Evolutionary conservation across 2,888 invertebrate genomes (phyloP).

Genomic region (Lasioglossum calceatum): DNA sequence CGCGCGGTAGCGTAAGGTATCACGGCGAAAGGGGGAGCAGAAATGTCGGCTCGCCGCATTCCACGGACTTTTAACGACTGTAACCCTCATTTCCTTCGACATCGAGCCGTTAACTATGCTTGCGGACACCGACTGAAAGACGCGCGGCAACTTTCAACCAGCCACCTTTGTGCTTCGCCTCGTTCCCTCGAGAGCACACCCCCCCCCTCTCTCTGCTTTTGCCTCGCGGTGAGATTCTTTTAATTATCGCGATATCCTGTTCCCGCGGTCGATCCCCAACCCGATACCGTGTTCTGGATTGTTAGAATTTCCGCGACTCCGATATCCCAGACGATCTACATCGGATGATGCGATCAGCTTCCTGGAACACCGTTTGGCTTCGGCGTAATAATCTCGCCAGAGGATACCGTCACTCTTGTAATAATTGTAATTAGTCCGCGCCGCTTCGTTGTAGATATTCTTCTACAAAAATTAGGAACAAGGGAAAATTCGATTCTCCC

Average conservation of each 20-base stretch:
- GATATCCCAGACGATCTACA: constrained; percentile 14
- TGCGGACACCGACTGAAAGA: constrained; percentile 10
- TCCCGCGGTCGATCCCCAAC: constrained; percentile 22
- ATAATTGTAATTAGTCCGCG: not conserved
- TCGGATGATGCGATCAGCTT: not conserved
- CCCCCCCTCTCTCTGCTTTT: not conserved
- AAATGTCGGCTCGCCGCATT: constrained; percentile 69
- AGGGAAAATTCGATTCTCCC: not conserved
- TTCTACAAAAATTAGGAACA: not conserved
- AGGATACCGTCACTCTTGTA: not conserved
- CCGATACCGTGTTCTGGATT: constrained; percentile 24
- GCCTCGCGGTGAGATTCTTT: constrained; percentile 12
- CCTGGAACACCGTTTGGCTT: not conserved
- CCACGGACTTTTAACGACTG: constrained; percentile 68
- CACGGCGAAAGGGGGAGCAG: constrained; percentile 43
- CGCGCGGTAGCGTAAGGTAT: constrained; percentile 36
- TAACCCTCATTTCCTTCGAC: constrained; percentile 62
- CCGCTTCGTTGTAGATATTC: not conserved
- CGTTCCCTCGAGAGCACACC: not conserved
- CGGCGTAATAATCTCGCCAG: not conserved
- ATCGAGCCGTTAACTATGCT: constrained; percentile 45
- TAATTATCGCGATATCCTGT: constrained; percentile 42
- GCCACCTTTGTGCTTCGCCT: constrained; percentile 11
- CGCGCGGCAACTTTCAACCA: constrained; percentile 17
- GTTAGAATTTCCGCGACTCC: constrained; percentile 8